Evolutionary conservation across 1,140 invertebrate species (phyloP), one percentile per base, ranked within the genome.

Genomic region (Cryptotermes secundus): DNA sequence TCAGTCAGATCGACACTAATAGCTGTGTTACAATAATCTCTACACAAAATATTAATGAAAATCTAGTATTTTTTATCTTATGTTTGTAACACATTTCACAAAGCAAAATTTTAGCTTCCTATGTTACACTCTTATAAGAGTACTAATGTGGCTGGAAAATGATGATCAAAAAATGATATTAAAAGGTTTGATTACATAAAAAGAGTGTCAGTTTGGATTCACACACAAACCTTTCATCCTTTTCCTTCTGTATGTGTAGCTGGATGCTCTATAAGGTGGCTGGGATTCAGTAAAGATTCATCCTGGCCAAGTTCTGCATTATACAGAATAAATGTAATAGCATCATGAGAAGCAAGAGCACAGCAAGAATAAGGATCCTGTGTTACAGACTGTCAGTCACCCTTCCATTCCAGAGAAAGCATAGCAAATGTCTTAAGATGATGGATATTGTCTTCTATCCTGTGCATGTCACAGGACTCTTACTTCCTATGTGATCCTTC

Each of bases 41-140:
- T 31, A 72, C n/a, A 72, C 26, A 72, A n/a, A 31, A 72, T 10
- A 31, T 72, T n/a, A n/a, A 72, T 72, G n/a, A 3, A 72, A 72
- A 72, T 72, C 19, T 16, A n/a, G n/a, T 72, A 31, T n/a, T 26
- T n/a, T 72, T 72, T 31, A n/a, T n/a, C n/a, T n/a, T n/a, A 72
- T n/a, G n/a, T n/a, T 72, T 31, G n/a, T n/a, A 72, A 72, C 59
- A 72, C n/a, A 31, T n/a, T 72, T 72, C n/a, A 72, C 59, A 72
- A 72, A 49, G 19, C 16, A 49, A 49, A 72, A 72, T 72, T 31
- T 31, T n/a, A 72, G 0, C 59, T n/a, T 72, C 2, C 59, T 72
- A 2, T 72, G 59, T 31, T 72, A 26, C 59, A 72, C 59, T n/a
- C 14, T 12, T 38, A 38, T 42, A 42, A 7, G 24, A 59, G 31